Evolutionary conservation across 2,797 vertebrate genomes (phyloP).

Genomic region (Hippopotamyrus pictus): DNA sequence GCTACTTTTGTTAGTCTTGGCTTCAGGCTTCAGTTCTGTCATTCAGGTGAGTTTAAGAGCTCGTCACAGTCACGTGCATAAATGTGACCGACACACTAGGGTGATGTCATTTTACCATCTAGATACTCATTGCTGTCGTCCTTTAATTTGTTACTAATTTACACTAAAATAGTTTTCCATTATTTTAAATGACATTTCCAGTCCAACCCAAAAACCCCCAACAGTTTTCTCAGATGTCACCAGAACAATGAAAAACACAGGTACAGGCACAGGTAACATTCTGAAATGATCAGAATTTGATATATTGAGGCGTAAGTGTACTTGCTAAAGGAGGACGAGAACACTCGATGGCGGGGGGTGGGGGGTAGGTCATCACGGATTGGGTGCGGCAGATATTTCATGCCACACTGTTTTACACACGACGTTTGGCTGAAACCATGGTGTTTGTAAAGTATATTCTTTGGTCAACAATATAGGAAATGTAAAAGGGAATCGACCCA

Average conservation of each 20-base stretch:
- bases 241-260: not conserved
- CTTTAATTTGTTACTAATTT: not conserved
- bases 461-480: not conserved
- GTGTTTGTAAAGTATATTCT: not conserved
- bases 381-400: not conserved
- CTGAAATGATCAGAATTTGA: not conserved
- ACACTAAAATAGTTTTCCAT: not conserved
- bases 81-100: not conserved
- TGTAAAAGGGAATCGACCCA: not conserved
- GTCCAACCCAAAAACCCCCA: not conserved
- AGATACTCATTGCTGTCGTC: not conserved
- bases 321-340: not conserved
- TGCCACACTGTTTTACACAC: not conserved
- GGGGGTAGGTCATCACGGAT: not conserved
- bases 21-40: not conserved
- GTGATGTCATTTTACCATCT: not conserved
- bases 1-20: not conserved
- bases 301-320: not conserved
- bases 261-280: not conserved
- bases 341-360: not conserved
- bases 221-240: not conserved
- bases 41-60: not conserved
- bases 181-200: not conserved
- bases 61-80: not conserved
- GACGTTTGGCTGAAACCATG: not conserved